Percentiles rank a stretch among this genome's conserved stretches.
phyloP scores from a whole-genome alignment of 37 sponge, comb jelly and placozoan genomes.

The Spongilla lacustris region DNA sequence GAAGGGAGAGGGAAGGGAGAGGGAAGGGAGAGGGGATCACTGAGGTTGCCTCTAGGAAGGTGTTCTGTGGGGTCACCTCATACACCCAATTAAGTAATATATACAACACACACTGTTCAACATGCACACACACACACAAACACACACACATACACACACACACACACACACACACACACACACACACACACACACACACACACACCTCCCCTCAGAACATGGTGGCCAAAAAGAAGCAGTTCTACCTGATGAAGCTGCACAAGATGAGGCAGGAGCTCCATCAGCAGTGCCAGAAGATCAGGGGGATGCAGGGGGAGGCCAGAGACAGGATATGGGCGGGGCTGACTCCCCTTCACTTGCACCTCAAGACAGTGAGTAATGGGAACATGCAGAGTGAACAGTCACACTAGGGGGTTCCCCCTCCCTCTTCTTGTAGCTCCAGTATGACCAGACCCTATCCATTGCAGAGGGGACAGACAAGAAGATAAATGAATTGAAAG shows the following conservation, averaged over 20 bases:
- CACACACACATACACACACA: too few species aligned
- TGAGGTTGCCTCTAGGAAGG: too few species aligned
- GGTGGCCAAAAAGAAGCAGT: constrained; percentile 82
- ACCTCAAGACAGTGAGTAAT: constrained; percentile 27
- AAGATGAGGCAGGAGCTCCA: constrained; percentile 11
- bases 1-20: too few species aligned
- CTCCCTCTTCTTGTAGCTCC: constrained; percentile 46
- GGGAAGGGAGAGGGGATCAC: too few species aligned
- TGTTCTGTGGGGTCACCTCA: too few species aligned
- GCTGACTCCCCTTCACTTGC: constrained; percentile 20
- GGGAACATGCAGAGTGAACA: not conserved
- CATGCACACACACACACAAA: too few species aligned
- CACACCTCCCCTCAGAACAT: constrained; percentile 35
- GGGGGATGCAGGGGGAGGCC: constrained; percentile 5
- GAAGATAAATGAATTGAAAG: not conserved
- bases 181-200: too few species aligned
- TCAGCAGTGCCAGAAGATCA: not conserved
- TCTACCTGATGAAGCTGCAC: constrained; percentile 74
- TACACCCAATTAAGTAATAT: too few species aligned
- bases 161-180: too few species aligned
- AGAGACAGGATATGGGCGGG: not conserved
- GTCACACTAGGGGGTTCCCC: too few species aligned
- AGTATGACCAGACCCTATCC: too few species aligned
- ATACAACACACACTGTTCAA: too few species aligned
- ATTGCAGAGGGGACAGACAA: not conserved